phyloP scores from a whole-genome alignment of 2,797 vertebrate genomes.

The Lagocephalus sceleratus region DNA sequence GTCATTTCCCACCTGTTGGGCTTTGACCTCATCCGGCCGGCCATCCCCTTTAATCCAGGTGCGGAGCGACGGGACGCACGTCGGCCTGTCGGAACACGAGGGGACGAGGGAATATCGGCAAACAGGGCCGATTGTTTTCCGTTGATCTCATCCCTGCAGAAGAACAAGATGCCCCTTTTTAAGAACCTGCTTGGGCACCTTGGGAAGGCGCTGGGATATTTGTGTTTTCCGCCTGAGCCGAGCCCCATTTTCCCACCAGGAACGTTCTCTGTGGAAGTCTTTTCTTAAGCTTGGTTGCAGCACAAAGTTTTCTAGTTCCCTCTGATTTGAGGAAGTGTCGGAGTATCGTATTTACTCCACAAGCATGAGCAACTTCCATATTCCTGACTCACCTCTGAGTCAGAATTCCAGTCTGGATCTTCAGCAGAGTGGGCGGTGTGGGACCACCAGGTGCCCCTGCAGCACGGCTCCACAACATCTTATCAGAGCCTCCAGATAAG shows the following conservation, averaged over 20 bases:
- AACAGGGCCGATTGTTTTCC: no score
- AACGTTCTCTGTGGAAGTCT: conserved; percentile 28
- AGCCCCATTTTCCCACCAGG: conserved; percentile 37
- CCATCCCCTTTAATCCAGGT: conserved; percentile 13
- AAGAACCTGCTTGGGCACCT: conserved; percentile 13
- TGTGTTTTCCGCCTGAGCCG: conserved; percentile 44
- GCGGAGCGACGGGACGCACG: no score
- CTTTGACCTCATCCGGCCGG: no score
- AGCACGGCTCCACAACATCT: conserved; percentile 52
- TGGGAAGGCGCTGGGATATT: conserved; percentile 12
- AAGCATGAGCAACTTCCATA: conserved; percentile 14
- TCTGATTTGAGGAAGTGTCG: conserved; percentile 39
- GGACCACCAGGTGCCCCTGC: conserved; percentile 37
- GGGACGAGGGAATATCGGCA: no score
- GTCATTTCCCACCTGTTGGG: not conserved
- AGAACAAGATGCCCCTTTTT: no score
- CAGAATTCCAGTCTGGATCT: no score
- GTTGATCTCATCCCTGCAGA: no score
- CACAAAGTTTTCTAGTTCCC: conserved; percentile 23
- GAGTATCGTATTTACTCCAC: conserved; percentile 21
- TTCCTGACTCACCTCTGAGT: no score
- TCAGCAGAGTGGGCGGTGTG: conserved; percentile 39
- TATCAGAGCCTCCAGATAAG: conserved; percentile 70
- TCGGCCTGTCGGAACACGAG: no score
- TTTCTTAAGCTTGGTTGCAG: conserved; percentile 50